phyloP scores from a whole-genome alignment of 1,140 invertebrate genomes.

The Anoplolepis gracilipes region DNA sequence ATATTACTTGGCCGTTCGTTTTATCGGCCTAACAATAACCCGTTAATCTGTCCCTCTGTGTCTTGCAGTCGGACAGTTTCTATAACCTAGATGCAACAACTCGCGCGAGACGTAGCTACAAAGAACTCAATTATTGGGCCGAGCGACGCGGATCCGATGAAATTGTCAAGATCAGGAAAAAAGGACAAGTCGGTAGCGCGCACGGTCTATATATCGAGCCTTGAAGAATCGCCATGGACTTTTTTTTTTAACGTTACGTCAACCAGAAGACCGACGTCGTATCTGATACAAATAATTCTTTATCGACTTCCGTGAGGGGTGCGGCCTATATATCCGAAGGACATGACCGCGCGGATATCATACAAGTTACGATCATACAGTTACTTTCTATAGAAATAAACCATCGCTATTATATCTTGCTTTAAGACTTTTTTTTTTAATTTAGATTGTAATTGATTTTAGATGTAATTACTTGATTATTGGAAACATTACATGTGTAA shows the following conservation, averaged over 20 bases:
- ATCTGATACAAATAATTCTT: constrained; percentile 64
- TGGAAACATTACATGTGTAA: no score
- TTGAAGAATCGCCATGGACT: constrained; percentile 62
- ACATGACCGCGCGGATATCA: constrained; percentile 31
- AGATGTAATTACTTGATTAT: neutral
- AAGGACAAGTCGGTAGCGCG: constrained; percentile 51
- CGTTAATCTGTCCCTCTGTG: constrained; percentile 65
- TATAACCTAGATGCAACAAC: constrained; percentile 68
- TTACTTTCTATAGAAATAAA: constrained; percentile 18
- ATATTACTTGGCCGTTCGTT: constrained; percentile 58
- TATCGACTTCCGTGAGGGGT: constrained; percentile 55
- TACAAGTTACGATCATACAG: neutral
- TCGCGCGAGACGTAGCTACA: constrained; percentile 66
- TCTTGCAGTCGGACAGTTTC: constrained; percentile 62
- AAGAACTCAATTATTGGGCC: constrained; percentile 69
- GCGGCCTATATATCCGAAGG: constrained; percentile 47
- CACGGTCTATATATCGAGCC: constrained; percentile 54
- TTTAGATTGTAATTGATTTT: neutral
- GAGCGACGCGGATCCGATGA: constrained; percentile 60
- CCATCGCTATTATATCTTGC: neutral
- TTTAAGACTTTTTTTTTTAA: constrained; percentile 6
- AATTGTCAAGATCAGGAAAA: constrained; percentile 66
- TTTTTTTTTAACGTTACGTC: constrained; percentile 61
- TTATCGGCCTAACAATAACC: constrained; percentile 64
- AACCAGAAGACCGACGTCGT: constrained; percentile 59